These are phyloP conservation scores for Tupiocoris notatus DNA, from an alignment of 2,888 invertebrate genomes.

Conservation along the genomic window DNA sequence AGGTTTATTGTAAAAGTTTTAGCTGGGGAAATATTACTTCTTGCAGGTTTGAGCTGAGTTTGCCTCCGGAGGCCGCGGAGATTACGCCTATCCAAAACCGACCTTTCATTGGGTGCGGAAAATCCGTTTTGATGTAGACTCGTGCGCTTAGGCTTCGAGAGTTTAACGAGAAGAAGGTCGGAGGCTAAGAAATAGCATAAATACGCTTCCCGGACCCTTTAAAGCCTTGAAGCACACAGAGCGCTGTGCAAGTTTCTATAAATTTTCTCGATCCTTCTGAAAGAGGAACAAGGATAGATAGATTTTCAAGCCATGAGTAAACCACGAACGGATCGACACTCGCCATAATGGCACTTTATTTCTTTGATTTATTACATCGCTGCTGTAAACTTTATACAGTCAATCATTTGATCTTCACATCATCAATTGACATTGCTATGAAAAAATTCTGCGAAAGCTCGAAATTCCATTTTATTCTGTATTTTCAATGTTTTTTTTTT, in stretches of 20 bases:
- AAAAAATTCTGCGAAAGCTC: no score
- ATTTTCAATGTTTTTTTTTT: no score
- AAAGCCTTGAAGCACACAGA: slow-evolving; percentile 18
- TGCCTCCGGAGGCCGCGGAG: not conserved
- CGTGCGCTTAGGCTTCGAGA: slow-evolving; percentile 12
- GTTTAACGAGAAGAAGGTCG: slow-evolving; percentile 15
- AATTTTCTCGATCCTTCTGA: slow-evolving; percentile 6
- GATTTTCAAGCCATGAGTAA: no score
- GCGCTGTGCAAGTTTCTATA: slow-evolving; percentile 22
- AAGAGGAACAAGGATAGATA: not conserved
- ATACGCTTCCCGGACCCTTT: slow-evolving; percentile 19
- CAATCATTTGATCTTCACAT: no score
- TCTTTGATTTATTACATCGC: no score
- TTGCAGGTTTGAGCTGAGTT: not conserved
- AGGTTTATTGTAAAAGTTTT: not conserved
- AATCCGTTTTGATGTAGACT: slow-evolving; percentile 34
- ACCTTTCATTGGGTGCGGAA: slow-evolving; percentile 38
- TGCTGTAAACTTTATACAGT: no score
- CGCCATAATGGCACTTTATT: no score
- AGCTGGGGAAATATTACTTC: not conserved
- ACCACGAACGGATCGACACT: no score
- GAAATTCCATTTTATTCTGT: no score
- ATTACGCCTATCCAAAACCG: slow-evolving; percentile 30
- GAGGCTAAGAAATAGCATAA: slow-evolving; percentile 34
- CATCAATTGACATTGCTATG: no score